Base-by-base conservation (phyloP, 37 sponge, comb jelly and placozoan genomes). In the Dysidea cf. avara region DNA sequence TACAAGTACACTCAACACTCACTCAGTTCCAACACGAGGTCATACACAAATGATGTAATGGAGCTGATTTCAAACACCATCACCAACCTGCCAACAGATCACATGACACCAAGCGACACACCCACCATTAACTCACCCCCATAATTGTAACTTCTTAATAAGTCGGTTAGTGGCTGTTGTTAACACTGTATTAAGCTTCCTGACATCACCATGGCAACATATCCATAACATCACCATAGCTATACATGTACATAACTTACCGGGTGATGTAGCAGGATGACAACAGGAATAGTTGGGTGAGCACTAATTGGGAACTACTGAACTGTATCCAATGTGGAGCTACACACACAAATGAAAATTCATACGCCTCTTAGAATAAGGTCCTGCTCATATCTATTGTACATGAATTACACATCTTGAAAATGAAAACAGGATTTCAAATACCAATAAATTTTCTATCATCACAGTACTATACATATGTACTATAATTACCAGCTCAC, bases 101-200 rank as follows among this genome's bases (percentile, higher is more conserved):
- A 13, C 35, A 58, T 21, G 46, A 43, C 46, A 43, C n/a, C n/a
- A n/a, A n/a, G n/a, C n/a, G n/a, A n/a, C n/a, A n/a, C n/a, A n/a
- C n/a, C n/a, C n/a, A n/a, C n/a, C n/a, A n/a, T n/a, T n/a, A n/a
- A 58, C 72, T 65, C 38, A 89, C 89, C 84, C 84, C 75, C 75
- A 78, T 2, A 89, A 56, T 50, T 89, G 89, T 7, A 53, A 59
- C 47, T 77, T 85, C 50, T 85, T 79, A 30, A 79, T 78, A 14
- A 62, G 64, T 56, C 73, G 46, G 57, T 78, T 78, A 35, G 39
- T 85, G 7, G 51, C 39, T 9, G 28, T 39, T 11, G 85, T 85
- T 24, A 53, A 54, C 16, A 85, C 72, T 32, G 18, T 22, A 36
- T 65, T 78, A 48, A 85, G 56, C 56, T 85, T 85, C 31, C 68